Evolutionary conservation across 2,797 vertebrate species (phyloP), one percentile per base, ranked within the genome.

Genomic region (Lutjanus argentimaculatus): DNA sequence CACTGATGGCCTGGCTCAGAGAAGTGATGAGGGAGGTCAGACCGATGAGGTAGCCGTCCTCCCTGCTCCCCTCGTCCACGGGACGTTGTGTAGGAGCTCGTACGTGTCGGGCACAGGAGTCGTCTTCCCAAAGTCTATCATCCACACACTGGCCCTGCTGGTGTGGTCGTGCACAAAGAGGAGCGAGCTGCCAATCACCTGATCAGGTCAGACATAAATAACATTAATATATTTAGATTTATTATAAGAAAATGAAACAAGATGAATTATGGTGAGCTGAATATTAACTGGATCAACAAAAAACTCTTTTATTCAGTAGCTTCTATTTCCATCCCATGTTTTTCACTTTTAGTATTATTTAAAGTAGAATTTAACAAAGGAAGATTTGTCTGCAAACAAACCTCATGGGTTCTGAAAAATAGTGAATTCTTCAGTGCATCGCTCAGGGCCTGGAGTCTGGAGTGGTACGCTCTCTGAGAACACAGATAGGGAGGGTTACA

Each of bases 121-220:
- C 0, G 97, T 98, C 91, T 98, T 98, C 63, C 96, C 97, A 52
- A 98, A 98, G 93, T 98, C 97, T n/a, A 98, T 98, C 97, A 98
- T 98, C 97, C 97, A 98, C 72, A 97, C 95, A 2, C 90, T 97
- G 88, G 97, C 96, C 87, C 95, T 96, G 86, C 91, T 93, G 0
- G 86, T 95, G 69, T 91, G 89, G 92, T 97, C 97, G 0, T 98
- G 97, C 73, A 98, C 95, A n/a, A 98, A 98, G 65, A 98, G 97
- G 16, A 98, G 96, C 17, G 97, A 98, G 89, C 97, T 97, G 75
- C 97, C 97, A 57, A 98, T 97, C 82, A 98, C 93, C 97, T 98
- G 91, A 71, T 59, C 2, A 52, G 63, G 36, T 40, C 51, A 80
- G 68, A 87, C 13, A 75, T 48, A 48, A 48, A 7, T 15, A 4